phyloP scores from a whole-genome alignment of 2,888 invertebrate genomes.

The Orchestes rusci region DNA sequence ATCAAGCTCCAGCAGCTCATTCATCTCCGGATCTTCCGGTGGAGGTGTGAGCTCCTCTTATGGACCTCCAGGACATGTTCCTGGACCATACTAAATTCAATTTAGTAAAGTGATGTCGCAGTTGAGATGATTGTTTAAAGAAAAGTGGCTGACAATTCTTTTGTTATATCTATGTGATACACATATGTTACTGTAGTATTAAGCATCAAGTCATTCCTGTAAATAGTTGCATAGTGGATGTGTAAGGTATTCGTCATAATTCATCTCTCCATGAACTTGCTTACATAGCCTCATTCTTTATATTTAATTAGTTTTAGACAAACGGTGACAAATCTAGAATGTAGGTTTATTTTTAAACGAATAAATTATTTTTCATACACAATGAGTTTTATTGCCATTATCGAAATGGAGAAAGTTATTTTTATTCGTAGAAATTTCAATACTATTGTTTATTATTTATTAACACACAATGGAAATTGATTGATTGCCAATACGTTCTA shows the following conservation, averaged over 20 bases:
- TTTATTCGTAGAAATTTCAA: too few species aligned
- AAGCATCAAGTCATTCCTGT: conserved; percentile 5
- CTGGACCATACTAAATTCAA: conserved; percentile 19
- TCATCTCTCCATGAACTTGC: too few species aligned
- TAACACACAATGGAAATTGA: too few species aligned
- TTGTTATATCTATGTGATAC: neutral
- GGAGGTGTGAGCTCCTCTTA: conserved; percentile 33
- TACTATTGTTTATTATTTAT: too few species aligned
- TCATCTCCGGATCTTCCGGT: conserved; percentile 18
- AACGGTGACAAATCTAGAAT: conserved; percentile 23
- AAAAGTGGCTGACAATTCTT: conserved; percentile 11
- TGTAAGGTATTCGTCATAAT: too few species aligned
- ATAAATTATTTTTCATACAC: conserved; percentile 18
- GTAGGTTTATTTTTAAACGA: conserved; percentile 12
- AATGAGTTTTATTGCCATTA: too few species aligned
- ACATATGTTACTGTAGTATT: neutral
- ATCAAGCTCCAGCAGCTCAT: conserved; percentile 21
- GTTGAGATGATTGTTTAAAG: conserved; percentile 1
- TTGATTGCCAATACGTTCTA: too few species aligned
- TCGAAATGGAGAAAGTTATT: too few species aligned
- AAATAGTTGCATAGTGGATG: conserved; percentile 12
- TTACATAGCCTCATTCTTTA: too few species aligned
- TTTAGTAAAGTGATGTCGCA: conserved; percentile 15
- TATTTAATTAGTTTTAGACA: conserved; percentile 9
- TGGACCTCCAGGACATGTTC: conserved; percentile 40